Evolutionary conservation across 2,888 invertebrate species (phyloP).

Genomic region (Cephus nigrinus): DNA sequence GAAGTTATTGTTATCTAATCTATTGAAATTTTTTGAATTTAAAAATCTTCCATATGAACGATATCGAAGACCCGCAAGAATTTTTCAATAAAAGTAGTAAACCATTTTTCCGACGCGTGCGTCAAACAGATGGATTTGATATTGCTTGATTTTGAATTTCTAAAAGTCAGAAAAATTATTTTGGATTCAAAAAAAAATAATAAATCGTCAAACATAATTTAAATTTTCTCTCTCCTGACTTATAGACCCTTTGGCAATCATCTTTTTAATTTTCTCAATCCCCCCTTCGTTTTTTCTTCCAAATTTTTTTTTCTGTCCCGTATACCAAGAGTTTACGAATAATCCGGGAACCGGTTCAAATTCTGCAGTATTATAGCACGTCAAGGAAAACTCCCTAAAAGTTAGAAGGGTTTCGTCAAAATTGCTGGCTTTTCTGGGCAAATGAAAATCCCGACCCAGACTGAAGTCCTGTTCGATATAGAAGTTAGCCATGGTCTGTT

Average conservation of each 20-base stretch:
- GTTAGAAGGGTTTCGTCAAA: constrained; percentile 1
- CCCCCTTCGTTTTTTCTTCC: not conserved
- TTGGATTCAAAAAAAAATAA: not conserved
- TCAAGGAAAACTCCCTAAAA: not conserved
- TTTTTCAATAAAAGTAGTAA: no score
- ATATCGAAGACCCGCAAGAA: no score
- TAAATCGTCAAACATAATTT: not conserved
- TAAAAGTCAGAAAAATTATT: not conserved
- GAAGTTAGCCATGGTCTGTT: not conserved
- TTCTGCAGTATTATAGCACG: not conserved
- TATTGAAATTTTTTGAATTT: no score
- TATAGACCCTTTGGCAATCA: no score
- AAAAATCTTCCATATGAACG: no score
- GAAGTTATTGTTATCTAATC: no score
- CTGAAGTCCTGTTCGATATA: not conserved
- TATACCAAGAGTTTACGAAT: not conserved
- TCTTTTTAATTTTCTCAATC: not conserved
- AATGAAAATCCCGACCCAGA: not conserved
- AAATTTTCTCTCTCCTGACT: not conserved
- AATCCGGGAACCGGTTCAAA: not conserved
- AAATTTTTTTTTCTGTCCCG: not conserved
- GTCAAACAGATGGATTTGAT: not conserved
- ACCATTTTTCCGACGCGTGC: no score
- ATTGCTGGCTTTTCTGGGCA: not conserved
- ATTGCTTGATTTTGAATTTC: not conserved